Evolutionary conservation across 1,140 invertebrate species (phyloP).

Genomic region (Trissolcus basalis): DNA sequence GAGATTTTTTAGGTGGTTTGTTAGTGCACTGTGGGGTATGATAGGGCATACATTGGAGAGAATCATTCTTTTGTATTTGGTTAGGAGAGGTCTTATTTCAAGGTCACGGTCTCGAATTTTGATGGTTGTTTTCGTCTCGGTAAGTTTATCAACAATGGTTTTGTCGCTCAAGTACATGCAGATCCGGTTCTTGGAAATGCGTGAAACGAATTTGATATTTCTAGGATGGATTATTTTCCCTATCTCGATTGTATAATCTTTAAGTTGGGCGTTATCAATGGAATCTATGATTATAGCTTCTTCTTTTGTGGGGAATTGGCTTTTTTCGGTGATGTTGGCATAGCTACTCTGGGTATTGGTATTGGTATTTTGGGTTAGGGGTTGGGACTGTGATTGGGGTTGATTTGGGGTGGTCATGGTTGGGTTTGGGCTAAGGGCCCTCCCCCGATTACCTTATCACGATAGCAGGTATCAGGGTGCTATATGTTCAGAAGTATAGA

Average conservation of each 20-base stretch:
- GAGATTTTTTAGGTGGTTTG: conserved; percentile 5
- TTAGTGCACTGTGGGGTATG: conserved; percentile 14
- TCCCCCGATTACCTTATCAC: too few relatives aligned
- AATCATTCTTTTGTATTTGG: conserved; percentile 31
- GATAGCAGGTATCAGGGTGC: too few relatives aligned
- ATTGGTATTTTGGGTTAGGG: conserved; percentile 1
- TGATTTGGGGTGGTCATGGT: too few relatives aligned
- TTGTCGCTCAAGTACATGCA: conserved; percentile 26
- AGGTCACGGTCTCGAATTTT: conserved; percentile 10
- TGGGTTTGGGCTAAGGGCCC: neutral
- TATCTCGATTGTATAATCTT: conserved; percentile 20
- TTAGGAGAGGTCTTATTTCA: conserved; percentile 16
- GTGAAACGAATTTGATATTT: conserved; percentile 23
- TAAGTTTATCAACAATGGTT: conserved; percentile 15
- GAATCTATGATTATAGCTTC: conserved; percentile 26
- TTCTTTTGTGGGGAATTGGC: conserved; percentile 11
- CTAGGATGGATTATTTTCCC: conserved; percentile 15
- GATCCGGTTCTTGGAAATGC: conserved; percentile 23
- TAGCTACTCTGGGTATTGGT: conserved; percentile 6
- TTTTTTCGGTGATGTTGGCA: conserved; percentile 10
- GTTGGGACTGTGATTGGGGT: too few relatives aligned
- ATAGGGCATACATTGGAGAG: conserved; percentile 34
- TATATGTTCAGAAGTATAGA: too few relatives aligned
- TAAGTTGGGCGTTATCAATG: conserved; percentile 5
- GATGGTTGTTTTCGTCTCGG: too few relatives aligned